Conservation (phyloP, 2,888 invertebrate genomes). For the Emmelina monodactyla region DNA sequence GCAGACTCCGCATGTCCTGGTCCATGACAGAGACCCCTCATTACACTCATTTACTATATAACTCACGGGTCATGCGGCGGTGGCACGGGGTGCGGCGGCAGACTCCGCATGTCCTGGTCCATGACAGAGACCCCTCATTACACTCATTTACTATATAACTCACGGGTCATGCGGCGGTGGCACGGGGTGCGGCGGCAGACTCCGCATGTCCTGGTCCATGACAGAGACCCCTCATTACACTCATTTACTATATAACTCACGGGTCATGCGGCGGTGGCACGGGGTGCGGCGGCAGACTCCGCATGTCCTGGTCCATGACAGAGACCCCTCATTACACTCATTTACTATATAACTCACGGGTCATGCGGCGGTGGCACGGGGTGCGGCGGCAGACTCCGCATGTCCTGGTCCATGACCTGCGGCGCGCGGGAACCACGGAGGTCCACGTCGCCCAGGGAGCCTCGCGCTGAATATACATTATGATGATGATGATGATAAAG, state of each 20-base stretch:
- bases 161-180: neutral
- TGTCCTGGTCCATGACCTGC: conserved; percentile 73
- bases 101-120: too few species aligned
- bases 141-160: too few species aligned
- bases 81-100: neutral
- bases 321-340: too few species aligned
- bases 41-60: too few species aligned
- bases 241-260: too few species aligned
- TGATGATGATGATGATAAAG: too few species aligned
- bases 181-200: neutral
- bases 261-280: conserved; percentile 36
- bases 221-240: too few species aligned
- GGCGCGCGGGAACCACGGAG: conserved; percentile 30
- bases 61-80: neutral
- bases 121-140: too few species aligned
- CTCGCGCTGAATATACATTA: conserved; percentile 25
- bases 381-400: conserved; percentile 67
- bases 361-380: conserved; percentile 39
- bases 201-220: too few species aligned
- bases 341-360: conserved; percentile 32
- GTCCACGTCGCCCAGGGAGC: conserved; percentile 38
- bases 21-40: too few species aligned
- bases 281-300: conserved; percentile 58
- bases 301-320: conserved; percentile 80
- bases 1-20: too few species aligned